Evolutionary conservation across 2,113 vertebrate species (phyloP).

Genomic region (Plecotus auritus): DNA sequence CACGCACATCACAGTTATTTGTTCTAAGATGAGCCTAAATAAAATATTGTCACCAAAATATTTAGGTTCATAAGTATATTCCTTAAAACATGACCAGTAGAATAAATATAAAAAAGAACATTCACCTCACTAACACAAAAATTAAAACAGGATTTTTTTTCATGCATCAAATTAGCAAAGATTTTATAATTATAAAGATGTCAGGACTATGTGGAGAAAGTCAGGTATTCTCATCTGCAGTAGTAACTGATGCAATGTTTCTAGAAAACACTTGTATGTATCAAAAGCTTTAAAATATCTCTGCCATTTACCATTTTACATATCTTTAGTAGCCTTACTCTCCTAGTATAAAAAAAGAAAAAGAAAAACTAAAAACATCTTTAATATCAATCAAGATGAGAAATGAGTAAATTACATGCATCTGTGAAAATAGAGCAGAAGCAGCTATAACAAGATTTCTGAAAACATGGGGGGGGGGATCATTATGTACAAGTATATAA

Average conservation of each 20-base stretch:
- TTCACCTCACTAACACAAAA: not conserved
- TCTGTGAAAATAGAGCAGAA: not conserved
- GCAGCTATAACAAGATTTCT: conserved; percentile 4
- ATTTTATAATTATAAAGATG: not conserved
- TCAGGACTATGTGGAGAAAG: not conserved
- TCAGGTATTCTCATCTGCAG: not conserved
- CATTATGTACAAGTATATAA: not conserved
- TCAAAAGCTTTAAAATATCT: conserved; percentile 34
- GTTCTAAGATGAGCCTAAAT: not conserved
- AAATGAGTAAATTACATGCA: conserved; percentile 12
- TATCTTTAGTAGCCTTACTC: not conserved
- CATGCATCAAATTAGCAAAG: not conserved
- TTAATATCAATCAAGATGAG: conserved; percentile 33
- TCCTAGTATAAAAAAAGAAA: conserved; percentile 29
- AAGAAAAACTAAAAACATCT: not conserved
- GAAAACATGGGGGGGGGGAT: not conserved
- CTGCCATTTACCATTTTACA: not conserved
- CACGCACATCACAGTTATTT: not conserved
- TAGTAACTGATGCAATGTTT: not conserved
- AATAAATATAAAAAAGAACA: conserved; percentile 6
- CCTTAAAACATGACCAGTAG: conserved; percentile 2
- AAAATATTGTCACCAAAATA: not conserved
- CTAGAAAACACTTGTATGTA: not conserved
- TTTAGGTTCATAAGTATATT: not conserved
- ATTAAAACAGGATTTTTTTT: not conserved